Percentiles rank a stretch among this genome's conserved stretches.
phyloP scores from a whole-genome alignment of 2,797 vertebrate genomes.

The Phoxinus dragarum region DNA sequence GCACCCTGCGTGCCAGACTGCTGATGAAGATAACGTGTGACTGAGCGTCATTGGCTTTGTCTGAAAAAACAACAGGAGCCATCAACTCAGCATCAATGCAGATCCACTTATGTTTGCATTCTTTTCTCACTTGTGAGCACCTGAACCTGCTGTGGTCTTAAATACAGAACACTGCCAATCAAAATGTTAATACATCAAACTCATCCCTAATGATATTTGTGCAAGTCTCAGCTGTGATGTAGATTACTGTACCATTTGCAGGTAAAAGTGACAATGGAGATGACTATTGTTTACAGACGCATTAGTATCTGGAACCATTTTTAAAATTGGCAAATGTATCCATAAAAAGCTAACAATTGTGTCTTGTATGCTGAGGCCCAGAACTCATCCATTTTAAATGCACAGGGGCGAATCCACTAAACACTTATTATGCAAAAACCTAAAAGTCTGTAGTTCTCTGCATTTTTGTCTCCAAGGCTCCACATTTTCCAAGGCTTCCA shows the following conservation, averaged over 20 bases:
- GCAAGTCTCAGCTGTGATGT: background rate
- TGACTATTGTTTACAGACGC: slow-evolving; percentile 6
- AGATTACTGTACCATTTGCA: slow-evolving; percentile 12
- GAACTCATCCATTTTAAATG: background rate
- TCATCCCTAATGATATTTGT: slow-evolving; percentile 20
- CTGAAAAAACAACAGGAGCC: slow-evolving; percentile 38
- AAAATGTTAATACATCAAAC: slow-evolving; percentile 32
- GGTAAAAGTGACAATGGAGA: slow-evolving; percentile 16
- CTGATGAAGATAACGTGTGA: slow-evolving; percentile 16
- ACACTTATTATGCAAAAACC: background rate
- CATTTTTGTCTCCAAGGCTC: too few species aligned
- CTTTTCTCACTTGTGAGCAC: background rate
- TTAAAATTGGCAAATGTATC: slow-evolving; percentile 20
- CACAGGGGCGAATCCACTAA: background rate
- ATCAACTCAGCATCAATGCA: slow-evolving; percentile 6
- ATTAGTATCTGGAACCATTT: slow-evolving; percentile 13
- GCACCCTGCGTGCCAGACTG: background rate
- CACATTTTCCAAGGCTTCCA: background rate
- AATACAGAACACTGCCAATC: slow-evolving; percentile 23
- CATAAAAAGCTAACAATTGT: slow-evolving; percentile 9
- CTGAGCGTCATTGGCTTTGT: slow-evolving; percentile 29
- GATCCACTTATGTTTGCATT: slow-evolving; percentile 13
- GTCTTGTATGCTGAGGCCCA: background rate
- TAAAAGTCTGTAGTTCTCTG: background rate
- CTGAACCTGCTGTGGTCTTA: slow-evolving; percentile 15